These are phyloP conservation scores for Lasioglossum baleicum DNA, from an alignment of 1,140 invertebrate species.

Conservation along the genomic window DNA sequence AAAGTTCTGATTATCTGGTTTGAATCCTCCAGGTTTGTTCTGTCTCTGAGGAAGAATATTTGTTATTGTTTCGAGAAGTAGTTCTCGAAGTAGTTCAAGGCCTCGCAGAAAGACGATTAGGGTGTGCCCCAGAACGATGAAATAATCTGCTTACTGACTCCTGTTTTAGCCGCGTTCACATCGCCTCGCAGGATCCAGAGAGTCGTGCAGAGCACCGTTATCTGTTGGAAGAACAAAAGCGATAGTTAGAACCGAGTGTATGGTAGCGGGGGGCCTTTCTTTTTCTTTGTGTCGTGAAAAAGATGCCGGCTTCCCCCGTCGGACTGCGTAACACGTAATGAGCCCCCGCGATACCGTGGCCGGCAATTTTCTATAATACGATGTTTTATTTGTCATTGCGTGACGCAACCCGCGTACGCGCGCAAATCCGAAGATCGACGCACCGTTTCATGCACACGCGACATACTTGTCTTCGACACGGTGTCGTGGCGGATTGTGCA, in stretches of 20 bases:
- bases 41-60: background rate
- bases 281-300: constrained; percentile 19
- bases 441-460: constrained; percentile 37
- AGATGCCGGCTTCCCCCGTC: background rate
- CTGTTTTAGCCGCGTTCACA: constrained; percentile 37
- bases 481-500: constrained; percentile 33
- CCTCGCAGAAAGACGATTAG: background rate
- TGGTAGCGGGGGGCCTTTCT: background rate
- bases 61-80: constrained; percentile 8
- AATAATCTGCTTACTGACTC: constrained; percentile 51
- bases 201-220: constrained; percentile 5
- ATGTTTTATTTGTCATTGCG: constrained; percentile 61
- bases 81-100: constrained; percentile 20
- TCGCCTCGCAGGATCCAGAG: constrained; percentile 35
- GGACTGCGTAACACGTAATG: constrained; percentile 41
- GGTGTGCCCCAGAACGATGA: constrained; percentile 9
- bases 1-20: too few relatives aligned
- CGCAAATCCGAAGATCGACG: constrained; percentile 50
- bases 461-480: constrained; percentile 20
- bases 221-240: constrained; percentile 36
- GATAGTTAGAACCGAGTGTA: background rate
- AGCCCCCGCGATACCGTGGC: constrained; percentile 24
- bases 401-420: constrained; percentile 34
- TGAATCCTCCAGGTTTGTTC: too few relatives aligned
- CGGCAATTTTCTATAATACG: constrained; percentile 43